Conservation (phyloP, 1,140 invertebrate genomes). For the Drosophila arawakana region DNA sequence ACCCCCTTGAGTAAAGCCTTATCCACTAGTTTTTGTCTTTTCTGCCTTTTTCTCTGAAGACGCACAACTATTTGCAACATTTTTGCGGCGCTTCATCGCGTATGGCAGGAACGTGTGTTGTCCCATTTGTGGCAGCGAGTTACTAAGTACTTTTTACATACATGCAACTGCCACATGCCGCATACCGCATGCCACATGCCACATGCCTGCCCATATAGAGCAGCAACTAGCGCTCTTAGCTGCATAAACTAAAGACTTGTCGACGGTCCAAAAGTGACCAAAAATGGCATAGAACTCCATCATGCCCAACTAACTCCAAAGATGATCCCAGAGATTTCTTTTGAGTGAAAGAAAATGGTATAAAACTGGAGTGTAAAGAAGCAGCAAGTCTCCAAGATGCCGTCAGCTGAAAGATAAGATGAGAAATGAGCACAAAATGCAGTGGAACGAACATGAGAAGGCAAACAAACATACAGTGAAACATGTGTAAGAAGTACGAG, state of each 20-base stretch:
- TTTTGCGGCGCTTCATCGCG: conserved; percentile 45
- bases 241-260: conserved; percentile 12
- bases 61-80: conserved; percentile 52
- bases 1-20: background rate
- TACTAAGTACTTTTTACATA: conserved; percentile 36
- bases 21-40: background rate
- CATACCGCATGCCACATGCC: conserved; percentile 18
- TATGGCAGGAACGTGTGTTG: conserved; percentile 59
- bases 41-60: conserved; percentile 8
- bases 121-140: conserved; percentile 61
- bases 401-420: background rate
- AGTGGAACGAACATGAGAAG: too few species aligned
- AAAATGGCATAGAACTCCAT: conserved; percentile 15
- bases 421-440: conserved; percentile 4
- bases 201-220: conserved; percentile 43
- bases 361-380: background rate
- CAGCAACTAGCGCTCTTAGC: conserved; percentile 18
- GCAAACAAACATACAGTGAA: background rate
- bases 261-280: conserved; percentile 12
- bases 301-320: background rate
- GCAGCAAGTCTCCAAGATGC: background rate
- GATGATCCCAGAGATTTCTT: conserved; percentile 1
- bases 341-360: background rate
- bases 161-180: conserved; percentile 29
- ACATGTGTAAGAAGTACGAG: conserved; percentile 19